These are phyloP conservation scores for Brotula barbata DNA, from an alignment of 2,797 vertebrate genomes.

Conservation along the genomic window DNA sequence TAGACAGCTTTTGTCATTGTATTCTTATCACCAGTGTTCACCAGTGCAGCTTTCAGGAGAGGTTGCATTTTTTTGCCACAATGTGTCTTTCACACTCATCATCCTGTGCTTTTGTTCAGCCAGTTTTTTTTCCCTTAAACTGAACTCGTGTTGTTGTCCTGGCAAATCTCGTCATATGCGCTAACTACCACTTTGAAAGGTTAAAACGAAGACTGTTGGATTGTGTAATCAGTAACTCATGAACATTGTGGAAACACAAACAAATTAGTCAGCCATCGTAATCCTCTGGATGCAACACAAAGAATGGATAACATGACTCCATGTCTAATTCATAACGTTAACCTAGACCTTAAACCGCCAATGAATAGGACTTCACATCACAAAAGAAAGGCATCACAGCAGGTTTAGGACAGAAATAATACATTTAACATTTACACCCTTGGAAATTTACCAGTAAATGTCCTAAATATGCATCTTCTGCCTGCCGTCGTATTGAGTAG, in stretches of 20 bases:
- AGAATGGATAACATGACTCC: constrained; percentile 36
- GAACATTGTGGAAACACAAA: constrained; percentile 16
- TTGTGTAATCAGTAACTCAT: constrained; percentile 34
- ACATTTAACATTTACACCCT: constrained; percentile 20
- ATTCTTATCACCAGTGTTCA: constrained; percentile 26
- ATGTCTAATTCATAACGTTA: constrained; percentile 35
- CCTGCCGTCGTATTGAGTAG: constrained; percentile 21
- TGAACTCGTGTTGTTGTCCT: constrained; percentile 47
- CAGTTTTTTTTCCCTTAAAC: constrained; percentile 38
- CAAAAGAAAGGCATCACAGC: background rate
- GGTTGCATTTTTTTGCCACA: constrained; percentile 46
- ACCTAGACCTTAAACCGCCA: background rate
- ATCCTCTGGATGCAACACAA: constrained; percentile 10
- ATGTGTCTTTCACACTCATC: constrained; percentile 55
- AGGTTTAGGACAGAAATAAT: constrained; percentile 9
- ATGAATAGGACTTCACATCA: background rate
- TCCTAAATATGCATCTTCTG: constrained; percentile 14
- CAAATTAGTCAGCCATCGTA: constrained; percentile 56
- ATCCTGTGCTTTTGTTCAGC: constrained; percentile 14
- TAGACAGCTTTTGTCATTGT: constrained; percentile 50
- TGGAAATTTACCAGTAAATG: constrained; percentile 42
- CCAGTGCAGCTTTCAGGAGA: constrained; percentile 52
- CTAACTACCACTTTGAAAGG: constrained; percentile 32
- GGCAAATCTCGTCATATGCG: constrained; percentile 56
- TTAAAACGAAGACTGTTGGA: constrained; percentile 46